Percentiles rank a stretch among this genome's conserved stretches.
Conservation (phyloP, 2,888 invertebrate species). For the Pterostichus niger region DNA sequence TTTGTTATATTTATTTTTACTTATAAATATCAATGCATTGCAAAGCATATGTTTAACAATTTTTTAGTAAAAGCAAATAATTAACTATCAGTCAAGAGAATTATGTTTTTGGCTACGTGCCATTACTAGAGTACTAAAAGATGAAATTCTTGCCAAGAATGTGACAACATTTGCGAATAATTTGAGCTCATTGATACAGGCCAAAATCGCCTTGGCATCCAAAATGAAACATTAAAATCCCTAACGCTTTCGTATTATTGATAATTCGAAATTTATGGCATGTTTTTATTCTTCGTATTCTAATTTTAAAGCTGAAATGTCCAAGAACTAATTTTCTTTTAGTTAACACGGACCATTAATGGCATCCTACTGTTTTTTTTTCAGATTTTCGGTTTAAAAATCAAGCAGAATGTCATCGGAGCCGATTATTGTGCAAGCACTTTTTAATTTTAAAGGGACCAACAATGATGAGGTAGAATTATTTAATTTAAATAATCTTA, state of each 20-base stretch:
- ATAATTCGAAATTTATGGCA: constrained; percentile 55
- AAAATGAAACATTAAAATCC: constrained; percentile 46
- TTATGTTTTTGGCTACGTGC: constrained; percentile 71
- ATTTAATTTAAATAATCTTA: not conserved
- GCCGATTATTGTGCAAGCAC: constrained; percentile 90
- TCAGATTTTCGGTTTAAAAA: constrained; percentile 57
- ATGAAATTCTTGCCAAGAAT: constrained; percentile 76
- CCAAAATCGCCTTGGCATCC: constrained; percentile 63
- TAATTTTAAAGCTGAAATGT: constrained; percentile 19
- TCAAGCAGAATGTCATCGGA: constrained; percentile 77
- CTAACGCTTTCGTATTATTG: constrained; percentile 56
- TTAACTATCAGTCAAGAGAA: constrained; percentile 53
- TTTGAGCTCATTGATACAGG: constrained; percentile 70
- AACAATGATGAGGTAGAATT: constrained; percentile 95
- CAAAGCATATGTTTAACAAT: constrained; percentile 24
- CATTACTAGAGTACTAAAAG: constrained; percentile 72
- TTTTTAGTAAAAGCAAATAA: constrained; percentile 53
- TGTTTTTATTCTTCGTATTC: constrained; percentile 38
- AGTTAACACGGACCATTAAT: constrained; percentile 43
- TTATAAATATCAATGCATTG: not conserved
- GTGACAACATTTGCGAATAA: constrained; percentile 76
- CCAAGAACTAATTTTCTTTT: constrained; percentile 40
- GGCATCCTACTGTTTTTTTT: constrained; percentile 49
- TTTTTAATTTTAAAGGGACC: constrained; percentile 95
- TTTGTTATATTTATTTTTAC: constrained; percentile 51